Percentiles rank a stretch among this genome's conserved stretches.
These are phyloP conservation scores for Cepaea nemoralis DNA, from an alignment of 1,140 invertebrate genomes.

Conservation along the genomic window DNA sequence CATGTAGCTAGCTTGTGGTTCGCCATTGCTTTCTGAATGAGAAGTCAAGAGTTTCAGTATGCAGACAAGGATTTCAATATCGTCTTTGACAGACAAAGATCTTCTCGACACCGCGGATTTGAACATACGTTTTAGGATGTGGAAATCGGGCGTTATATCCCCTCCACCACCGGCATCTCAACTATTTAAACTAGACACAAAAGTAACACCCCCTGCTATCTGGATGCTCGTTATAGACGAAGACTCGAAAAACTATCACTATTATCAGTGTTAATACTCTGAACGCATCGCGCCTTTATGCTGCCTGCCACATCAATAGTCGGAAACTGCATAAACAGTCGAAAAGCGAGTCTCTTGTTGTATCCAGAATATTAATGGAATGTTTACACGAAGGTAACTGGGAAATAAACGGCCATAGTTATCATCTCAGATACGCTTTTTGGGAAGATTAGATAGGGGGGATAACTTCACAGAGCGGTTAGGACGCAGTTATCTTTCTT, in stretches of 20 bases:
- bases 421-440: neutral
- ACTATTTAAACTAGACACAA: too few species aligned
- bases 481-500: neutral
- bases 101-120: too few species aligned
- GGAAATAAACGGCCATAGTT: neutral
- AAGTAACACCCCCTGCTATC: too few species aligned
- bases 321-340: neutral
- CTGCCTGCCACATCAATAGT: neutral
- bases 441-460: neutral
- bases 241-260: neutral
- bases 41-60: too few species aligned
- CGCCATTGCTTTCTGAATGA: too few species aligned
- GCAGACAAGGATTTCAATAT: too few species aligned
- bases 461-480: conserved; percentile 12
- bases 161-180: too few species aligned
- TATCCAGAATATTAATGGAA: neutral
- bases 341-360: neutral
- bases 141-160: too few species aligned
- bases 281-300: neutral
- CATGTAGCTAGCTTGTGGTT: too few species aligned
- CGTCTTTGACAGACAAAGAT: too few species aligned
- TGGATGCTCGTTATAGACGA: too few species aligned
- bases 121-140: too few species aligned
- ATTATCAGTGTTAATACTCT: neutral
- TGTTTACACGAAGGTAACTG: neutral